Evolutionary conservation across 2,113 vertebrate species (phyloP), one percentile per base, ranked within the genome.

Genomic region (Brachyhypopomus occidentalis): DNA sequence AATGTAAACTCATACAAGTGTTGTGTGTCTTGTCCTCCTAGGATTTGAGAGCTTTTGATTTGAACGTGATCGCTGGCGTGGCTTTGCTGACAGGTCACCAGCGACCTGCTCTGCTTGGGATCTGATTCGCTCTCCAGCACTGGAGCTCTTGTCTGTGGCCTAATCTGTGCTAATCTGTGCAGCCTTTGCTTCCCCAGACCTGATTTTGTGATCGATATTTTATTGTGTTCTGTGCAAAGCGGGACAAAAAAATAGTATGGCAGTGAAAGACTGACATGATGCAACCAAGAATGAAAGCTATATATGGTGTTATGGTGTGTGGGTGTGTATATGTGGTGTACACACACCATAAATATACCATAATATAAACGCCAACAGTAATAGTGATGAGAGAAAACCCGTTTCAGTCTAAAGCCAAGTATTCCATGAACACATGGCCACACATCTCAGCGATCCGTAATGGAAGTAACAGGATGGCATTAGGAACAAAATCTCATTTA

Each of bases 401-500:
- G 7, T 27, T 41, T 70, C 66, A 20, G 25, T 41, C 34, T 41
- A 22, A 78, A 78, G 58, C 58, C 4, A 45, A 59, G 27, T 41
- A 20, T 78, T 22, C 38, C 25, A 19, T 71, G 52, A 71, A 45
- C 66, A 25, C 60, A 34, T 20, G 38, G 62, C 25, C 66, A 45
- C 34, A 71, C 2, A n/a, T 59, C 45, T 38, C n/a, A 45, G 34
- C 3, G 34, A 27, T 20, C 14, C 36, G 60, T 59, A 71, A 55
- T 52, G 25, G 14, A 52, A 52, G 12, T 41, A 30, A 59, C 9
- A 12, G 36, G 72, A 72, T 30, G 6, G 19, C 71, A 72, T 3
- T 48, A 72, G 36, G 38, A 79, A 48, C 12, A 60, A 71, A 36
- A 62, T 60, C 30, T 69, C 58, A 45, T 23, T 16, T 36, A 48